Conservation (phyloP, 30 jellyfish, hydroid and myxozoan species). For the Haliclystus octoradiatus region DNA sequence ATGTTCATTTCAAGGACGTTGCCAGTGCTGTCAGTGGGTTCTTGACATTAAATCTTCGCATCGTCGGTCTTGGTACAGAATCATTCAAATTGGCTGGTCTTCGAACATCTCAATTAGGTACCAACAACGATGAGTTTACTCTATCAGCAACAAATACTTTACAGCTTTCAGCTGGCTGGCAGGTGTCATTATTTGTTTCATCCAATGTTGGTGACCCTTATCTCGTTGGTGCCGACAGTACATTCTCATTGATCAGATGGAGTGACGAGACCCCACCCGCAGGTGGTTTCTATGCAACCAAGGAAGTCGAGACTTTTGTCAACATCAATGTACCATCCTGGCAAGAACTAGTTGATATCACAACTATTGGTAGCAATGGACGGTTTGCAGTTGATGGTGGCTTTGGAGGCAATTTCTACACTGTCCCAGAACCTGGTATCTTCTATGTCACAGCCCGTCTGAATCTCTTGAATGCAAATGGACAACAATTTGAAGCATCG, state of each 20-base stretch:
- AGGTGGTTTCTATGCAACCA: slow-evolving; percentile 12
- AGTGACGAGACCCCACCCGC: slow-evolving; percentile 15
- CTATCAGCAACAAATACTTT: background rate
- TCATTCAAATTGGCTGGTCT: background rate
- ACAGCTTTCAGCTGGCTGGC: background rate
- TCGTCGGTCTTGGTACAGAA: background rate
- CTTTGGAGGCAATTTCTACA: slow-evolving; percentile 1
- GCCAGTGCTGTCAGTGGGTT: slow-evolving; percentile 16
- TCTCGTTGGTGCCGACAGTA: slow-evolving; percentile 39
- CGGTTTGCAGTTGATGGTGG: background rate
- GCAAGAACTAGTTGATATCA: background rate
- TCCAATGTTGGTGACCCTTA: slow-evolving; percentile 3
- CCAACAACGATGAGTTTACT: background rate
- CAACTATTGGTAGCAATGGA: background rate
- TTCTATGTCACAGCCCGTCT: slow-evolving; percentile 47
- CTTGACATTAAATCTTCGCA: background rate
- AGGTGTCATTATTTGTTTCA: background rate
- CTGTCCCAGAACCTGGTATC: slow-evolving; percentile 70
- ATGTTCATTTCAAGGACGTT: slow-evolving; percentile 29
- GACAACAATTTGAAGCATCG: slow-evolving; percentile 43
- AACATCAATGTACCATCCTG: background rate
- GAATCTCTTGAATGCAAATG: slow-evolving; percentile 29
- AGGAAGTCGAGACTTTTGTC: background rate
- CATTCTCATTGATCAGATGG: slow-evolving; percentile 53
- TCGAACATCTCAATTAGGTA: too few species aligned